Conservation (phyloP, 2,888 invertebrate genomes). For the Therioaphis trifolii region DNA sequence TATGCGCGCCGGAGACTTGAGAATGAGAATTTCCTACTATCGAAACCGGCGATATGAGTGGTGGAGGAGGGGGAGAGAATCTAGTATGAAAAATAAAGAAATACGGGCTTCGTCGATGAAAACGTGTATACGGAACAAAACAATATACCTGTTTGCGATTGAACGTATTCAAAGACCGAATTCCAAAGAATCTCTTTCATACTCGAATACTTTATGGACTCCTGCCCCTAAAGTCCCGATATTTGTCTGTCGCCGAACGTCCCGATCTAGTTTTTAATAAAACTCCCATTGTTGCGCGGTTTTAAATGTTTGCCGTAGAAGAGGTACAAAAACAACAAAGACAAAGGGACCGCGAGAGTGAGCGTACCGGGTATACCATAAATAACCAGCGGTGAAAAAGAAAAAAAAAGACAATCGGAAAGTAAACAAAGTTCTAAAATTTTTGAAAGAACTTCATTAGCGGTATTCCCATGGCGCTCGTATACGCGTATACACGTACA, state of each 20-base stretch:
- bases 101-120: neutral
- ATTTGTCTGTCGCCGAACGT: neutral
- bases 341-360: neutral
- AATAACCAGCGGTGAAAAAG: too few species aligned
- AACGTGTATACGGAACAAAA: neutral
- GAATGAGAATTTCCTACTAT: too few species aligned
- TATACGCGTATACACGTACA: too few species aligned
- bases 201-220: slow-evolving; percentile 6
- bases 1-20: neutral
- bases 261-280: neutral
- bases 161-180: neutral
- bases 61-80: neutral
- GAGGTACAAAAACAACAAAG: neutral
- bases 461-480: too few species aligned
- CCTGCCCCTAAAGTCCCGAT: neutral
- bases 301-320: slow-evolving; percentile 7
- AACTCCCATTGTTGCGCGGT: neutral
- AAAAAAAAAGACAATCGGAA: too few species aligned
- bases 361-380: too few species aligned
- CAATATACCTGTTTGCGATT: neutral
- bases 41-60: too few species aligned
- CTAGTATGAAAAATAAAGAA: neutral
- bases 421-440: too few species aligned
- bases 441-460: too few species aligned
- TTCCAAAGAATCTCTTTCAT: neutral